Evolutionary conservation across 1,140 invertebrate genomes (phyloP), one percentile per base, ranked within the genome.

Genomic region (Halictus rubicundus): DNA sequence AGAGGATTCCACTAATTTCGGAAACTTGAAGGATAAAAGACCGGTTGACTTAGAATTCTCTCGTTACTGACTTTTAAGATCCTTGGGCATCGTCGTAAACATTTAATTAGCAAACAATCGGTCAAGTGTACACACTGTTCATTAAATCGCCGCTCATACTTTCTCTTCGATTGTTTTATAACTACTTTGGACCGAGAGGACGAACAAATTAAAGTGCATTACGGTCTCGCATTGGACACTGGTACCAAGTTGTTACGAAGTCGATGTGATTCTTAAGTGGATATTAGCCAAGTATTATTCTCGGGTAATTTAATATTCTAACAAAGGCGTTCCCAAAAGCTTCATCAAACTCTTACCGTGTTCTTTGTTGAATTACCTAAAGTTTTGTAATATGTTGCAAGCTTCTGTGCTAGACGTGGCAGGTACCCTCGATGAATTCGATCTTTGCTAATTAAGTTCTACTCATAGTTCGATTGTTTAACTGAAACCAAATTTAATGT

Each of bases 1-100:
- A 85, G 46, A 74, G 54, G 75, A 81, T 83, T 81, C 39, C 16
- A 63, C n/a, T 19, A 73, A 75, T 37, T 81, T 66, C 23, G 25
- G 9, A 14, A 70, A 72, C 68, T 78, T 77, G 73, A 12, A 39
- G 64, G 59, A 52, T 68, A 81, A 73, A 23, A n/a, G 12, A n/a
- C n/a, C n/a, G n/a, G n/a, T n/a, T n/a, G n/a, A n/a, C n/a, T n/a
- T n/a, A 32, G 4, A 81, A 32, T 27, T 46, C 25, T 59, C 49
- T 19, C 32, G 12, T 75, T 10, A 37, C 16, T 66, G 42, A 32
- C 37, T 46, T 46, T 32, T 57, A 14, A 52, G 25, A 7, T 21
- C 6, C 10, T 57, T 32, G 8, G 12, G 2, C 52, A 19, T 1
- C 10, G 2, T 8, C 23, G 19, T 25, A 42, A 66, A 59, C 37